phyloP scores from a whole-genome alignment of 2,888 invertebrate species.

The Myopa testacea region DNA sequence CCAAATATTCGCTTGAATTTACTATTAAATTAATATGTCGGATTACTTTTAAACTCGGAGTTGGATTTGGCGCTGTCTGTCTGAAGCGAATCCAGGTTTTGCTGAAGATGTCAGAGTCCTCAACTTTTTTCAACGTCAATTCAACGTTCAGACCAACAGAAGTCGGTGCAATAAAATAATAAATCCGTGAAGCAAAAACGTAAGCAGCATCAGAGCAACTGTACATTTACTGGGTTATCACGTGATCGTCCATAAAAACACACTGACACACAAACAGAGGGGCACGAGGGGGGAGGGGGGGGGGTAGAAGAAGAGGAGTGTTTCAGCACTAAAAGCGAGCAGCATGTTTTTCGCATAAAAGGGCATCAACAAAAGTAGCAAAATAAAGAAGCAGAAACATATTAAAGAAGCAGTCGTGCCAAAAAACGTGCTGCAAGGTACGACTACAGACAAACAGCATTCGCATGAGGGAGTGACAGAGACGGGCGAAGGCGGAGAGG shows the following conservation, averaged over 20 bases:
- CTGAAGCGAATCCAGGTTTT: no score
- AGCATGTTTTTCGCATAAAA: slow-evolving; percentile 58
- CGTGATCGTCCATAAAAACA: slow-evolving; percentile 24
- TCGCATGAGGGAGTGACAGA: no score
- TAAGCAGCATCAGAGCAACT: slow-evolving; percentile 23
- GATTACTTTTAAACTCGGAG: no score
- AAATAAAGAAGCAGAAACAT: slow-evolving; percentile 8
- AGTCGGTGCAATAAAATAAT: slow-evolving; percentile 35
- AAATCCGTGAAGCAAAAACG: slow-evolving; percentile 37
- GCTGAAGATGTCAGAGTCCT: no score
- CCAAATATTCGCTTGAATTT: no score
- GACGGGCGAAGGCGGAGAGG: no score
- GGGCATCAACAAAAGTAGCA: slow-evolving; percentile 26
- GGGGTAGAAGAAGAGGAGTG: background rate
- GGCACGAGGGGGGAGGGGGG: no score
- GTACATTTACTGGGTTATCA: slow-evolving; percentile 22
- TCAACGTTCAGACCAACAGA: no score
- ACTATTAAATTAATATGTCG: no score
- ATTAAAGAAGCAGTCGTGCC: background rate
- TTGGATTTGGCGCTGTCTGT: no score
- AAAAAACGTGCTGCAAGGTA: background rate
- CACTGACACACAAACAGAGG: background rate
- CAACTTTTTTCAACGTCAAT: no score
- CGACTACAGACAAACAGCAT: no score
- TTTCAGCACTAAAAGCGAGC: slow-evolving; percentile 41